Percentiles rank a stretch among this genome's conserved stretches.
Conservation (phyloP, 2,888 invertebrate species). For the Athetis lepigone region DNA sequence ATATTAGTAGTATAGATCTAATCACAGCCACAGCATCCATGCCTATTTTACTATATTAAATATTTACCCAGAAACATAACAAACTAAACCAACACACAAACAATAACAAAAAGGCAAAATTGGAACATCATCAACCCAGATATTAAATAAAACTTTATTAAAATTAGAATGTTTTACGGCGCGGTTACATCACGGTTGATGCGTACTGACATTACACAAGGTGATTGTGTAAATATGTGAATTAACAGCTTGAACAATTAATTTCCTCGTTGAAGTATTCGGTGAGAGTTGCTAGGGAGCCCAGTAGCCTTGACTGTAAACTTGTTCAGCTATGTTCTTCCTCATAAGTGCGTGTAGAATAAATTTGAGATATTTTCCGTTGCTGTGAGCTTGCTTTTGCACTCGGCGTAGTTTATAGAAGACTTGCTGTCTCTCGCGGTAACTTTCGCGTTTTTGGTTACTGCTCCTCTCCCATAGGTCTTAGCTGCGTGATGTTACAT, state of each 20-base stretch:
- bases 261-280: conserved; percentile 40
- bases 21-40: no score
- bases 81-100: neutral
- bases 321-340: conserved; percentile 24
- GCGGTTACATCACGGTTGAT: conserved; percentile 57
- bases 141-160: conserved; percentile 45
- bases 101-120: conserved; percentile 5
- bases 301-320: conserved; percentile 37
- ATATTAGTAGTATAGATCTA: no score
- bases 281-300: conserved; percentile 32
- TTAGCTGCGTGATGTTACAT: no score
- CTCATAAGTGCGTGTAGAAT: neutral
- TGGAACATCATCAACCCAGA: conserved; percentile 30
- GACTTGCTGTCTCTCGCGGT: no score
- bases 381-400: no score
- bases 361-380: no score
- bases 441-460: no score
- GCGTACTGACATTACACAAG: conserved; percentile 60
- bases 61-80: no score
- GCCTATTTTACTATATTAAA: neutral
- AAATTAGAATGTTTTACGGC: conserved; percentile 55
- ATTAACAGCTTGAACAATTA: conserved; percentile 47
- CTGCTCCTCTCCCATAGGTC: no score
- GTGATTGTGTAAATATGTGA: conserved; percentile 60
- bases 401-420: no score